A percentile compares a stretch with the other conserved stretches of the same genome.
These are phyloP conservation scores for Anguilla rostrata DNA, from an alignment of 2,113 vertebrate species.

Conservation along the genomic window DNA sequence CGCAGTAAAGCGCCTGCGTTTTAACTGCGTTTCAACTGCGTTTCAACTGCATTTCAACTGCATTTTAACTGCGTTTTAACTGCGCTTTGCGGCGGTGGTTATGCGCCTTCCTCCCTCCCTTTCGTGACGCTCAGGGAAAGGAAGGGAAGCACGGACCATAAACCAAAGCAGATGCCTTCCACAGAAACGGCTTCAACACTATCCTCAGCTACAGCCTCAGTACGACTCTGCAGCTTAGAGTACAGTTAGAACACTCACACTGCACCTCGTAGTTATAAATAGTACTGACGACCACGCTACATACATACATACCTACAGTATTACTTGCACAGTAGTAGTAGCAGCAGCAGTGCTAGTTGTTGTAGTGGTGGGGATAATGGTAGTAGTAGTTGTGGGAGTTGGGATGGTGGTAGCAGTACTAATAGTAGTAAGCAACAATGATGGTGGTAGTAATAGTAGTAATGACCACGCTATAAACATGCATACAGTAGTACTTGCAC, in stretches of 20 bases:
- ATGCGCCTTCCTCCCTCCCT: not conserved
- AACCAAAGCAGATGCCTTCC: not conserved
- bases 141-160: not conserved
- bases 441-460: not conserved
- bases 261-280: not conserved
- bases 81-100: conserved; percentile 36
- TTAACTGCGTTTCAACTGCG: not conserved
- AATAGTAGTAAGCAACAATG: not conserved
- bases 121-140: not conserved
- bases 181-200: not conserved
- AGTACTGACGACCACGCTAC: too few relatives aligned
- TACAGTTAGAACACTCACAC: not conserved
- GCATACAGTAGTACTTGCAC: too few relatives aligned
- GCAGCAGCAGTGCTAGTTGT: too few relatives aligned
- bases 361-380: too few relatives aligned
- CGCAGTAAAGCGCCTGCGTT: conserved; percentile 19
- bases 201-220: not conserved
- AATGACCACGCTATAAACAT: too few relatives aligned
- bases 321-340: not conserved
- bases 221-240: not conserved
- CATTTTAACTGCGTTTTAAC: conserved; percentile 19
- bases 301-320: not conserved
- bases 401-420: not conserved
- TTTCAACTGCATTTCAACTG: conserved; percentile 4
- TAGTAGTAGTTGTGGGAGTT: too few relatives aligned